phyloP scores from a whole-genome alignment of 2,113 vertebrate genomes.

The Paramisgurnus dabryanus region DNA sequence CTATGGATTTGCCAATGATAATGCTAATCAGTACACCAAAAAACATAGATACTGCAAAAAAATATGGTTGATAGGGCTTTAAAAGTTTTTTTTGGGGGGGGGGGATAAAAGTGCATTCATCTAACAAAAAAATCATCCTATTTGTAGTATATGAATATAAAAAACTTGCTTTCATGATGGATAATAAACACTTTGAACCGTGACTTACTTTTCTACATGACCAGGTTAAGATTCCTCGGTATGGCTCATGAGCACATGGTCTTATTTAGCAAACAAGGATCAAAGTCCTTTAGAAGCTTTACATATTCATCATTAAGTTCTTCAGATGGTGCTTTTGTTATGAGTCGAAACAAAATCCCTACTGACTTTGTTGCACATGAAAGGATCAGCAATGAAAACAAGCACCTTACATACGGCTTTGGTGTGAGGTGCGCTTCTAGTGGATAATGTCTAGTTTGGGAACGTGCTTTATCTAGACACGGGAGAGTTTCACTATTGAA shows the following conservation, averaged over 20 bases:
- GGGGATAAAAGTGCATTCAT: not conserved
- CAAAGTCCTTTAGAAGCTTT: conserved; percentile 60
- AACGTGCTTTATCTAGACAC: conserved; percentile 17
- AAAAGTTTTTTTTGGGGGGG: too few species aligned
- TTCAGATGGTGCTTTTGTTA: conserved; percentile 52
- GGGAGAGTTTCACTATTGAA: conserved; percentile 26
- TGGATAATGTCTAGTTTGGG: conserved; percentile 1
- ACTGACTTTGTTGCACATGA: conserved; percentile 1
- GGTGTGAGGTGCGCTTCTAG: not conserved
- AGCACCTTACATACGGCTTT: not conserved
- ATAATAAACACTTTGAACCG: conserved; percentile 60
- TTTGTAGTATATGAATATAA: not conserved
- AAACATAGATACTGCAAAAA: too few species aligned
- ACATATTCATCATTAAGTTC: conserved; percentile 49
- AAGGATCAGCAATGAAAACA: conserved; percentile 13
- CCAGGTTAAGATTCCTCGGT: not conserved
- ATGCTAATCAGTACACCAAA: too few species aligned
- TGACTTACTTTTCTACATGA: not conserved
- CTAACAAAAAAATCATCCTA: not conserved
- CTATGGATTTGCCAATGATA: too few species aligned
- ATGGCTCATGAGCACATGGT: conserved; percentile 37
- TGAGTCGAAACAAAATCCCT: conserved; percentile 55
- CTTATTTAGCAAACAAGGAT: conserved; percentile 56
- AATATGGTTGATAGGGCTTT: too few species aligned
- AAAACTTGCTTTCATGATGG: not conserved